phyloP scores from a whole-genome alignment of 2,888 invertebrate species.

The Acrobasis suavella region DNA sequence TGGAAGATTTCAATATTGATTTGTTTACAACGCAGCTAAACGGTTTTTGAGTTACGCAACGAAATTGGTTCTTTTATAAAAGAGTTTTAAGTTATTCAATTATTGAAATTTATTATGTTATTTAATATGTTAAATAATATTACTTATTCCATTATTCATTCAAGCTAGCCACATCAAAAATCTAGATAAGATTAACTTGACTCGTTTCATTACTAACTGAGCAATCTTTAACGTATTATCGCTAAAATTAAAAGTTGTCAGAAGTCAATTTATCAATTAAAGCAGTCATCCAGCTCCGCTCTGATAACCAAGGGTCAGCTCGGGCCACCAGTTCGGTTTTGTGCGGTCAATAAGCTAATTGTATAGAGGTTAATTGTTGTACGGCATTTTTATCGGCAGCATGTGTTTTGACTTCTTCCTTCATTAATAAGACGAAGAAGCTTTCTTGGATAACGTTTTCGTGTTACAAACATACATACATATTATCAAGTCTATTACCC shows the following conservation, averaged over 20 bases:
- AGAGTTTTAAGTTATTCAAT: no score
- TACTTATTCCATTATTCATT: no score
- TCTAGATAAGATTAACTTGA: no score
- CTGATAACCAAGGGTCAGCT: constrained; percentile 6
- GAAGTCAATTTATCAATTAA: constrained; percentile 9
- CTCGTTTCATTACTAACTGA: neutral
- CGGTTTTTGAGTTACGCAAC: no score
- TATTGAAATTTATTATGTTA: no score
- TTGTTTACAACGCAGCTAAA: no score
- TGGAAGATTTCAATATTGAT: constrained; percentile 11
- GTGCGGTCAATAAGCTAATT: constrained; percentile 18
- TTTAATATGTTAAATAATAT: no score
- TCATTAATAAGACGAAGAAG: neutral
- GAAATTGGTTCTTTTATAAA: no score
- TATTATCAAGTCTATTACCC: no score
- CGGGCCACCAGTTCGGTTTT: neutral
- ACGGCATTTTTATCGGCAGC: constrained; percentile 2
- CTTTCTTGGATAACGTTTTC: no score
- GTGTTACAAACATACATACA: no score
- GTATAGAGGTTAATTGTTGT: constrained; percentile 16
- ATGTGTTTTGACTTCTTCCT: constrained; percentile 1
- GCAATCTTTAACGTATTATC: neutral
- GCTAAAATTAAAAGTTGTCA: neutral
- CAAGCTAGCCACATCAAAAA: no score
- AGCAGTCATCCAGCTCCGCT: neutral